Evolutionary conservation across 1,140 invertebrate species (phyloP).

Genomic region (Lepidurus arcticus): DNA sequence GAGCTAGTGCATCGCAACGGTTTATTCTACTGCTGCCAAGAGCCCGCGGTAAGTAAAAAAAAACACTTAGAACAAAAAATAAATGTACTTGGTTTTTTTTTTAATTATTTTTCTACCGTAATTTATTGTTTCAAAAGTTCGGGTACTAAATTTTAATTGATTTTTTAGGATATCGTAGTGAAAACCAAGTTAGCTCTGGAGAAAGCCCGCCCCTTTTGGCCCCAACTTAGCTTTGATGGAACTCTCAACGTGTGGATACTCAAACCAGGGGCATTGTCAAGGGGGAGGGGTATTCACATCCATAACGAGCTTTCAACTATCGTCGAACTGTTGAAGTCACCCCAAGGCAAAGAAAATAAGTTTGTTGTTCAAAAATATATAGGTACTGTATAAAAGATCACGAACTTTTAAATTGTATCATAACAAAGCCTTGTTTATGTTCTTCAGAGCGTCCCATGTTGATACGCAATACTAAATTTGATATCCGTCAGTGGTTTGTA

Average conservation of each 20-base stretch:
- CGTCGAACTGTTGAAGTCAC: conserved; percentile 52
- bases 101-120: background rate
- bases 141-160: background rate
- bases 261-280: conserved; percentile 88
- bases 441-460: conserved; percentile 71
- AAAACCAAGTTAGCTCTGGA: conserved; percentile 51
- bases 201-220: conserved; percentile 61
- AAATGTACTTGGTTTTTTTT: background rate
- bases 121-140: background rate
- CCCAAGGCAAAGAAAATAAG: conserved; percentile 56
- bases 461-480: conserved; percentile 86
- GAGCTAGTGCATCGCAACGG: conserved; percentile 59
- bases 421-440: conserved; percentile 38
- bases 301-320: conserved; percentile 83
- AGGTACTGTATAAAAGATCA: conserved; percentile 52
- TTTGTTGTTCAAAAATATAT: conserved; percentile 95
- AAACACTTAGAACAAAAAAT: background rate
- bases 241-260: conserved; percentile 87
- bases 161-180: conserved; percentile 46
- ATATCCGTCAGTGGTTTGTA: conserved; percentile 89
- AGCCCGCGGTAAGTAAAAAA: background rate
- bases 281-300: conserved; percentile 81
- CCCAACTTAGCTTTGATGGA: conserved; percentile 69
- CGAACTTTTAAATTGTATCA: conserved; percentile 32
- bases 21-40: background rate